A percentile compares a stretch with the other conserved stretches of the same genome.
Conservation (phyloP, 2,888 invertebrate species). For the Drosophila koepferae region DNA sequence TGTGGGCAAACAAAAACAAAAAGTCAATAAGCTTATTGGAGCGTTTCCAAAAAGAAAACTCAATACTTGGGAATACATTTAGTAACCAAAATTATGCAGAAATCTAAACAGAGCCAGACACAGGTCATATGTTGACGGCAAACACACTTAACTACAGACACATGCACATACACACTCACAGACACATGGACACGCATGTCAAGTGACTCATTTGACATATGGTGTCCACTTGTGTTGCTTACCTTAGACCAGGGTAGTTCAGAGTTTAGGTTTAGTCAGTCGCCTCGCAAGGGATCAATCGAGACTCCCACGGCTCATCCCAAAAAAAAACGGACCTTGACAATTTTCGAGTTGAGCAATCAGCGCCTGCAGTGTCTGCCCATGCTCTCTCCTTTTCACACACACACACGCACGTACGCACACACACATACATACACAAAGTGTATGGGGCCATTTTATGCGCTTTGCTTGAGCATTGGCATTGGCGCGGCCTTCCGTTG, state of each 20-base stretch:
- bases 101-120: conserved; percentile 43
- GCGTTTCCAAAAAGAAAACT: conserved; percentile 26
- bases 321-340: conserved; percentile 37
- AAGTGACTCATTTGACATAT: conserved; percentile 6
- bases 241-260: conserved; percentile 50
- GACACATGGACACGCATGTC: background rate
- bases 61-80: conserved; percentile 42
- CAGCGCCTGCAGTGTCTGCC: conserved; percentile 38
- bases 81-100: conserved; percentile 55
- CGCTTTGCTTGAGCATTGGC: conserved; percentile 30
- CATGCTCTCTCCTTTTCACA: conserved; percentile 26
- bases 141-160: conserved; percentile 7
- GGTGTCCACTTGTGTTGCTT: conserved; percentile 46
- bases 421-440: background rate
- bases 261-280: conserved; percentile 39
- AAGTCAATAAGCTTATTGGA: conserved; percentile 26
- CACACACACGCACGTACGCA: conserved; percentile 27
- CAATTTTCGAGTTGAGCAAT: conserved; percentile 59
- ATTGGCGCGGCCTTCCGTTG: conserved; percentile 22
- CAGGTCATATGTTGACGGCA: conserved; percentile 49
- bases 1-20: conserved; percentile 1
- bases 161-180: background rate
- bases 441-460: conserved; percentile 13
- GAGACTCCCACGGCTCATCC: conserved; percentile 4
- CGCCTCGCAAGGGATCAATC: conserved; percentile 30